Percentiles rank a stretch among this genome's conserved stretches.
These are phyloP conservation scores for Anguilla japonica DNA, from an alignment of 2,113 vertebrate species.

Conservation along the genomic window DNA sequence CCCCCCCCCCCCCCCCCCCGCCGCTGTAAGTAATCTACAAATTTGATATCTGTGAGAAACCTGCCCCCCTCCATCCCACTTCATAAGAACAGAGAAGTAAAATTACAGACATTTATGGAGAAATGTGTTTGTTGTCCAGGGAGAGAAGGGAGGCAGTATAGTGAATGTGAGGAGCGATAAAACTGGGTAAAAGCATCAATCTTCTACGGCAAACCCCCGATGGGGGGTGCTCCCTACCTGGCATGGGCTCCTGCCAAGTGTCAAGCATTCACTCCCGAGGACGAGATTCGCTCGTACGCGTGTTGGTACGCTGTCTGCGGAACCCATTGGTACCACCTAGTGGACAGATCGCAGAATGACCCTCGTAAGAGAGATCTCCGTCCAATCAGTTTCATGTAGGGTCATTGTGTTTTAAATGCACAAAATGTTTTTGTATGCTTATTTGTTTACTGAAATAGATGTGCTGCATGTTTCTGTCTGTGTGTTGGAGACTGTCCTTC, in stretches of 20 bases:
- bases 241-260: constrained; percentile 25
- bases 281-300: not conserved
- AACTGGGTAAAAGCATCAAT: constrained; percentile 40
- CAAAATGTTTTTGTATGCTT: not conserved
- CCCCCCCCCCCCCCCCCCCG: not conserved
- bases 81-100: constrained; percentile 11
- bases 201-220: constrained; percentile 6
- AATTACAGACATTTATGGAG: constrained; percentile 28
- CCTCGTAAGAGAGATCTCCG: not conserved
- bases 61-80: not conserved
- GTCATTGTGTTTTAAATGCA: not conserved
- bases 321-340: constrained; percentile 60
- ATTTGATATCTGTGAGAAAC: not conserved
- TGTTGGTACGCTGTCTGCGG: not conserved
- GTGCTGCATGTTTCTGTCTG: too few species aligned
- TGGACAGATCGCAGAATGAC: constrained; percentile 46
- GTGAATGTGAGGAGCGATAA: constrained; percentile 45
- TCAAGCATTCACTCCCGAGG: constrained; percentile 39
- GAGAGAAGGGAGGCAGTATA: constrained; percentile 44
- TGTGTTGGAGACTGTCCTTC: too few species aligned
- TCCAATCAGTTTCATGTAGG: not conserved
- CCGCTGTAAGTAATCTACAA: not conserved
- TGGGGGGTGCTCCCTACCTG: constrained; percentile 12
- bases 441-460: too few species aligned
- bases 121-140: constrained; percentile 39